A percentile compares a stretch with the other conserved stretches of the same genome.
These are phyloP conservation scores for Saccostrea glomerata DNA, from an alignment of 1,140 invertebrate species.

Conservation along the genomic window DNA sequence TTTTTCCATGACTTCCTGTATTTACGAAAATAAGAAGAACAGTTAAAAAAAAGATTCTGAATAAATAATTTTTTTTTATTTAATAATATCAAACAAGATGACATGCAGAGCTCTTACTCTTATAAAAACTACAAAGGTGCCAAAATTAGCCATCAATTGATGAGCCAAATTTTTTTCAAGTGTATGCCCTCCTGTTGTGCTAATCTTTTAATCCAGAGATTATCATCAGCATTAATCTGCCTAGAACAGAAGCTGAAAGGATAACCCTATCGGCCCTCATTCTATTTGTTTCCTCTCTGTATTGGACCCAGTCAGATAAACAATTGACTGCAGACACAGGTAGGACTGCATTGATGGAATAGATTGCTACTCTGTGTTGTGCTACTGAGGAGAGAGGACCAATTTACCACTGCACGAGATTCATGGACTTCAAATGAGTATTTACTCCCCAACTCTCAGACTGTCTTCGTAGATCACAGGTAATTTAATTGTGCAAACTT, in stretches of 20 bases:
- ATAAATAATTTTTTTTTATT: background rate
- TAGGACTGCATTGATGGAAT: slow-evolving; percentile 18
- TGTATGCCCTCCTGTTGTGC: background rate
- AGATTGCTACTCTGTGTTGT: slow-evolving; percentile 7
- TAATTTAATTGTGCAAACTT: background rate
- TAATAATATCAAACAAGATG: background rate
- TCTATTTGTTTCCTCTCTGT: background rate
- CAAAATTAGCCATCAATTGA: too few species aligned
- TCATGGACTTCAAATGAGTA: background rate
- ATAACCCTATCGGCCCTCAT: background rate
- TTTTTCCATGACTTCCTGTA: background rate
- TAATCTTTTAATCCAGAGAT: background rate
- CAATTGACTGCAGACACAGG: background rate
- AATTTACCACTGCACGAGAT: background rate
- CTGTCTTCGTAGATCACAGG: background rate
- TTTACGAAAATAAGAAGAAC: too few species aligned
- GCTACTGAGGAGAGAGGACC: background rate
- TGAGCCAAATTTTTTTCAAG: background rate
- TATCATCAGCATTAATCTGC: background rate
- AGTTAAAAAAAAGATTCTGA: background rate
- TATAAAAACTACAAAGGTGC: background rate
- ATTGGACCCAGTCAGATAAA: background rate
- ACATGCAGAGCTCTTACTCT: background rate
- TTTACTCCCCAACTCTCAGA: background rate
- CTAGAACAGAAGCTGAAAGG: background rate